Evolutionary conservation across 2,113 vertebrate genomes (phyloP), one percentile per base, ranked within the genome.

Genomic region (Seriola aureovittata): DNA sequence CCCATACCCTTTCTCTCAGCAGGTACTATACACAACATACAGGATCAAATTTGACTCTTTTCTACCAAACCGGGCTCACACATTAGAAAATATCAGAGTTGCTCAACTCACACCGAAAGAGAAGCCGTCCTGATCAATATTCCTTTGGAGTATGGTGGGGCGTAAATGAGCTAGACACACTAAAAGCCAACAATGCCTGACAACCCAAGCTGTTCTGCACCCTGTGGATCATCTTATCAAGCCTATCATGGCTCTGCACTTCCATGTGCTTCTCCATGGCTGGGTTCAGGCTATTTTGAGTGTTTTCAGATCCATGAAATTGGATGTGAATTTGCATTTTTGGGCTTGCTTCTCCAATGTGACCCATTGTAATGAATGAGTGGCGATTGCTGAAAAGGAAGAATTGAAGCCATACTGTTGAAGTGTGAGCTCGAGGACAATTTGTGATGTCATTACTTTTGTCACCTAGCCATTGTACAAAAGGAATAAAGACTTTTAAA

Each of bases 261-360:
- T 88, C 89, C 74, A 78, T 82, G 84, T 84, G 87, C 75, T 88
- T 88, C 80, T 81, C 70, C 78, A 67, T 86, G 80, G 78, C 85
- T 78, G 66, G 71, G 91, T 90, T 84, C 81, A 76, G 89, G 87
- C 88, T 89, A 92, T 92, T 95, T 88, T 85, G 86, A 91, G 88
- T 92, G 91, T 91, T 93, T 93, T 91, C 82, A 90, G 87, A 88
- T 88, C 92, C 92, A 92, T 94, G 92, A 95, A 94, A 94, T 93
- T 94, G 91, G 91, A 90, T 89, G 85, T 63, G 85, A 92, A 93
- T 93, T 93, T 88, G 87, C 92, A 93, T 93, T 90, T 93, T 92
- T 89, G 77, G 84, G 72, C 78, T 81, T 64, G 86, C 76, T 82
- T 69, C 71, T 85, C 83, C 85, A 88, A 90, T 89, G 91, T 91